Percentiles rank a stretch among this genome's conserved stretches.
phyloP scores from a whole-genome alignment of 2,888 invertebrate species.

The Drosophila aldrichi region DNA sequence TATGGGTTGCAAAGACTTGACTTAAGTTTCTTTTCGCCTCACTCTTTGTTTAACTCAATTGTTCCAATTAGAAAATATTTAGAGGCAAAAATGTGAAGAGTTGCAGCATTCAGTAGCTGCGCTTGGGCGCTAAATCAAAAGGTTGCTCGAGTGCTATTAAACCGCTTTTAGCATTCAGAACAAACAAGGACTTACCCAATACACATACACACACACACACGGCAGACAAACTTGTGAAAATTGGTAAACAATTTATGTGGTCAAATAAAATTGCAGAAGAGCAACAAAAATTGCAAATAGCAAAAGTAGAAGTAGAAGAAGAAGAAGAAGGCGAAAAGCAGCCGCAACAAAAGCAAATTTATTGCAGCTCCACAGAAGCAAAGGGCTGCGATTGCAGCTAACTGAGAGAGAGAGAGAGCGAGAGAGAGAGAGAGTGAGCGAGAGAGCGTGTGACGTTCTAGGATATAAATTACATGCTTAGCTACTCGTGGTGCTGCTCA shows the following conservation, averaged over 20 bases:
- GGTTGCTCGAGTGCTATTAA: constrained; percentile 54
- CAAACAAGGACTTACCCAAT: constrained; percentile 43
- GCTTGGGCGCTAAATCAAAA: constrained; percentile 61
- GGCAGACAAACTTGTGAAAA: constrained; percentile 67
- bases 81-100: constrained; percentile 8
- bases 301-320: constrained; percentile 22
- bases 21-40: neutral
- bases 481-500: constrained; percentile 76
- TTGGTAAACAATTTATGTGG: constrained; percentile 81
- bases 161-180: constrained; percentile 63
- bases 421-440: neutral
- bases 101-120: constrained; percentile 6
- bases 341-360: constrained; percentile 68
- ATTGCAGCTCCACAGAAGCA: constrained; percentile 54
- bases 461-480: constrained; percentile 82
- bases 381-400: constrained; percentile 44
- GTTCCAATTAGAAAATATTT: constrained; percentile 52
- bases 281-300: constrained; percentile 19
- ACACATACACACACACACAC: constrained; percentile 19
- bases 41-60: constrained; percentile 28
- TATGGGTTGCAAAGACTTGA: neutral
- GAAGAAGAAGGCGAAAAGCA: constrained; percentile 32
- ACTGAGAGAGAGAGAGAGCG: neutral
- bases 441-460: constrained; percentile 29
- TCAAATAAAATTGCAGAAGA: constrained; percentile 71